A percentile compares a stretch with the other conserved stretches of the same genome.
Evolutionary conservation across 2,888 invertebrate genomes (phyloP).

Genomic region (Arrhopalites spinosus): DNA sequence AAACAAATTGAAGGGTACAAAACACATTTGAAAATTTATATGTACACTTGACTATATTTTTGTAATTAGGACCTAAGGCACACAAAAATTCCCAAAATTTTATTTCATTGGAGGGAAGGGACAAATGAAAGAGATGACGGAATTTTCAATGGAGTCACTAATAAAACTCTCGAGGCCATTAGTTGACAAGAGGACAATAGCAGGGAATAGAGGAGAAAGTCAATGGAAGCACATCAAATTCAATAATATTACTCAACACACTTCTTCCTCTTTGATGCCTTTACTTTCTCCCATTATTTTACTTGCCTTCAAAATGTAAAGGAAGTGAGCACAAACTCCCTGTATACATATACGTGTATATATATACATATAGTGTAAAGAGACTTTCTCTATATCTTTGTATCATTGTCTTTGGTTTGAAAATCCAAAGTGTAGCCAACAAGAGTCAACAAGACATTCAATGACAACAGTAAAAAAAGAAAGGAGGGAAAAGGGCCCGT

Average conservation of each 20-base stretch:
- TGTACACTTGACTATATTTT: too few species aligned
- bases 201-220: background rate
- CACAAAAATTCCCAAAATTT: too few species aligned
- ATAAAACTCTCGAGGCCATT: constrained; percentile 21
- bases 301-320: background rate
- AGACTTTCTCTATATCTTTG: background rate
- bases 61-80: too few species aligned
- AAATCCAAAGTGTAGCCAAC: background rate
- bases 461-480: background rate
- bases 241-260: background rate
- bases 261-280: background rate
- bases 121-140: background rate
- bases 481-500: too few species aligned
- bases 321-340: background rate
- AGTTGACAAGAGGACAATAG: constrained; percentile 1
- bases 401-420: background rate
- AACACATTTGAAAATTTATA: too few species aligned
- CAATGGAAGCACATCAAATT: constrained; percentile 9
- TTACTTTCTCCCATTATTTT: background rate
- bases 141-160: constrained; percentile 11
- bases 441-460: background rate
- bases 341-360: too few species aligned
- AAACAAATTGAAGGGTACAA: too few species aligned
- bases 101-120: background rate
- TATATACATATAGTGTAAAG: too few species aligned